Evolutionary conservation across 2,797 vertebrate genomes (phyloP).

Genomic region (Peromyscus eremicus): DNA sequence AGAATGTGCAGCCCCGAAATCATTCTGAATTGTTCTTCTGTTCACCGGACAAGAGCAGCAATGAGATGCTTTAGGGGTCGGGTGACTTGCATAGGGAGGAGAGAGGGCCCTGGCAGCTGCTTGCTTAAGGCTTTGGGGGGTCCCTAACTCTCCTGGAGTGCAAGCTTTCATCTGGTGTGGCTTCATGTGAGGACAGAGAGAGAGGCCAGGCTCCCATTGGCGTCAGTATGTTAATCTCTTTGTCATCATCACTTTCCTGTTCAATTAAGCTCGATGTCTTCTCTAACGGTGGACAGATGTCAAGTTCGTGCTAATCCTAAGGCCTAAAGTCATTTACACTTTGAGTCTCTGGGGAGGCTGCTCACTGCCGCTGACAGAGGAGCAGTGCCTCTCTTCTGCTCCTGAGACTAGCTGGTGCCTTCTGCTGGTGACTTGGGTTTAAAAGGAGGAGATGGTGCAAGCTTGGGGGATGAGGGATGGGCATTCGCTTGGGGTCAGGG

Average conservation of each 20-base stretch:
- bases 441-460: neutral
- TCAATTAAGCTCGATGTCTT: slow-evolving; percentile 34
- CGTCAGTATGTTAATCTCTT: slow-evolving; percentile 12
- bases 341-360: neutral
- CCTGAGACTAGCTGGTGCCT: neutral
- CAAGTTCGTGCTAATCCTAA: slow-evolving; percentile 46
- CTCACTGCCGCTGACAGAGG: neutral
- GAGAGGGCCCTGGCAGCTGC: neutral
- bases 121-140: neutral
- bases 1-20: neutral
- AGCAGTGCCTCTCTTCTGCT: neutral
- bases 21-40: slow-evolving; percentile 22
- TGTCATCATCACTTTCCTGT: slow-evolving; percentile 23
- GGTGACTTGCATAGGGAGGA: neutral
- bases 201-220: slow-evolving; percentile 15
- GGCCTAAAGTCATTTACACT: slow-evolving; percentile 14
- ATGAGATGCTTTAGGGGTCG: slow-evolving; percentile 11
- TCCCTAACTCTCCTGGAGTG: neutral
- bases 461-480: too few species aligned
- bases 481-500: neutral
- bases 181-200: neutral
- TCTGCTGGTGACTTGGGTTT: neutral
- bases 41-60: neutral
- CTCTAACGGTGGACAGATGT: slow-evolving; percentile 47
- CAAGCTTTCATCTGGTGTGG: neutral